These are phyloP conservation scores for Ommatoiulus sabulosus DNA, from an alignment of 2,888 invertebrate genomes.

Conservation along the genomic window DNA sequence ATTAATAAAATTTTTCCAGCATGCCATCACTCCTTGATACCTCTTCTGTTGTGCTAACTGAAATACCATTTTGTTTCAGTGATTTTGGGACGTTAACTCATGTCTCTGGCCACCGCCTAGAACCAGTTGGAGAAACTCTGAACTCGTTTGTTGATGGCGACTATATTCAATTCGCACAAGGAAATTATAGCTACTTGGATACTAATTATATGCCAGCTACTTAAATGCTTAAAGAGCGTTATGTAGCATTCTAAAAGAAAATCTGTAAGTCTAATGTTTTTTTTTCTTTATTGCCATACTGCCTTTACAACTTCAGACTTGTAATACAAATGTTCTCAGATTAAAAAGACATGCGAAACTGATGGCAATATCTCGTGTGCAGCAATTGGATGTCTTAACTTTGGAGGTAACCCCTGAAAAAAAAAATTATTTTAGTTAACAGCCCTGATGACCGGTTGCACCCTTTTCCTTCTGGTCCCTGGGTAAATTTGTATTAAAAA, in stretches of 20 bases:
- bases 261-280: background rate
- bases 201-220: conserved; percentile 68
- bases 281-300: background rate
- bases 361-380: background rate
- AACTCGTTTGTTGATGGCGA: conserved; percentile 60
- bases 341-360: background rate
- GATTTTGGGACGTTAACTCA: conserved; percentile 64
- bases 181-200: conserved; percentile 67
- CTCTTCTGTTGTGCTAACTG: too few species aligned
- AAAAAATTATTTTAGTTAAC: conserved; percentile 58
- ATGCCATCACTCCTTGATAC: too few species aligned
- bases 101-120: conserved; percentile 65
- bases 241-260: background rate
- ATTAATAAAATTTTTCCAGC: too few species aligned
- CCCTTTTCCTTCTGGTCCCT: background rate
- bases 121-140: conserved; percentile 61
- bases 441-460: background rate
- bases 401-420: conserved; percentile 68
- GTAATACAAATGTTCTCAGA: background rate
- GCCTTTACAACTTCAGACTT: background rate
- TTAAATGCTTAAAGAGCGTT: conserved; percentile 1
- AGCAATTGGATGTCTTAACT: conserved; percentile 46
- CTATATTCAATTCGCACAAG: conserved; percentile 56
- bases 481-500: background rate
- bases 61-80: conserved; percentile 63